A percentile compares a stretch with the other conserved stretches of the same genome.
These are phyloP conservation scores for Beroe forskalii DNA, from an alignment of 37 sponge, comb jelly and placozoan genomes.

Conservation along the genomic window DNA sequence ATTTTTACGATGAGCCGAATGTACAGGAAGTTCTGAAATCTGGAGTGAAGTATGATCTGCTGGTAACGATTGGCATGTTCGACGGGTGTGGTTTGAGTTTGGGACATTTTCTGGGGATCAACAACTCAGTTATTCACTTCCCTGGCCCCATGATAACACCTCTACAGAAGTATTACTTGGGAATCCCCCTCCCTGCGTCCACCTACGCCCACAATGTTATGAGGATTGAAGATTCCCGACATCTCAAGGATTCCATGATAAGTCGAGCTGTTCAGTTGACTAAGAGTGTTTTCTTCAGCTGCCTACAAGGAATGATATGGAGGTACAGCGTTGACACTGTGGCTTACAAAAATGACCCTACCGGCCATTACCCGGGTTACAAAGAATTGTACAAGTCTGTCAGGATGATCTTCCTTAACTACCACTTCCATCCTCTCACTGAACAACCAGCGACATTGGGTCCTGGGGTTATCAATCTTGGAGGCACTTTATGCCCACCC, in stretches of 20 bases:
- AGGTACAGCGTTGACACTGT: not conserved
- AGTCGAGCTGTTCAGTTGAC: not conserved
- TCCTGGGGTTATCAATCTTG: constrained; percentile 25
- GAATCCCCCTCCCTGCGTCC: constrained; percentile 22
- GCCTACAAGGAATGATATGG: not conserved
- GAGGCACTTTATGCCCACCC: not conserved
- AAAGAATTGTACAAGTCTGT: constrained; percentile 6
- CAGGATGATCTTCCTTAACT: constrained; percentile 6
- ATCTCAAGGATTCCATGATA: not conserved
- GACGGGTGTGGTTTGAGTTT: constrained; percentile 3
- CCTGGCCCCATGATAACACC: not conserved
- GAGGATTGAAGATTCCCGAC: not conserved
- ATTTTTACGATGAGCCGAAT: constrained; percentile 13
- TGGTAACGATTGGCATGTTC: not conserved
- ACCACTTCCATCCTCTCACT: constrained; percentile 9
- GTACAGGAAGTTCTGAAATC: not conserved
- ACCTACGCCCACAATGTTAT: not conserved
- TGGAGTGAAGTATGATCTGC: not conserved
- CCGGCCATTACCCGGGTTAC: not conserved
- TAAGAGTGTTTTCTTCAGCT: not conserved
- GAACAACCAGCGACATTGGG: constrained; percentile 1
- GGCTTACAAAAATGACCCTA: not conserved
- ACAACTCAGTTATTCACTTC: not conserved
- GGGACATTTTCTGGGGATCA: not conserved
- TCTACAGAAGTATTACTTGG: not conserved